These are phyloP conservation scores for Copidosoma floridanum DNA, from an alignment of 1,140 invertebrate genomes.

Conservation along the genomic window DNA sequence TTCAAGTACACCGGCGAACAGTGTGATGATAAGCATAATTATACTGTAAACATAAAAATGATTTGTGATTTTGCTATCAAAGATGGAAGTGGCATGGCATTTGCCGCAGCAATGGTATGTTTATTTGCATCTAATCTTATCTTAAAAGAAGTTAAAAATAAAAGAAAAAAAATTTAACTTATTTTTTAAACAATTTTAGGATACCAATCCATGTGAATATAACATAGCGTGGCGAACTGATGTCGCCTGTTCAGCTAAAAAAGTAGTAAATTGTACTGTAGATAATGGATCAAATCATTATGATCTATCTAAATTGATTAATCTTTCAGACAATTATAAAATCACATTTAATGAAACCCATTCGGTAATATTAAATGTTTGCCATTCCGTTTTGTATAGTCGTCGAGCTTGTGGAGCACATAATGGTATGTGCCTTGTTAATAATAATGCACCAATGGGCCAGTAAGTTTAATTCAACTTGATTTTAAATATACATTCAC, in stretches of 20 bases:
- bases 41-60: slow-evolving; percentile 41
- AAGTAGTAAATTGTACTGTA: slow-evolving; percentile 37
- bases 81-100: slow-evolving; percentile 23
- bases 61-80: slow-evolving; percentile 39
- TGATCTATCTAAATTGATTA: slow-evolving; percentile 42
- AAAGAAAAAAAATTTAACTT: too few relatives aligned
- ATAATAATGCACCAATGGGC: too few relatives aligned
- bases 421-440: too few relatives aligned
- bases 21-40: slow-evolving; percentile 33
- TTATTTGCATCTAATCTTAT: too few relatives aligned
- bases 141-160: too few relatives aligned
- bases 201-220: too few relatives aligned
- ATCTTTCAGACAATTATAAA: slow-evolving; percentile 44
- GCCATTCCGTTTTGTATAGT: slow-evolving; percentile 45
- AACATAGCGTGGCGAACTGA: slow-evolving; percentile 35
- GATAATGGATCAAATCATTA: slow-evolving; percentile 33
- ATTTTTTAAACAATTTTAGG: too few relatives aligned
- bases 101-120: too few relatives aligned
- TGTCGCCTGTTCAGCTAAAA: slow-evolving; percentile 32
- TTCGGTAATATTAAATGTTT: slow-evolving; percentile 48
- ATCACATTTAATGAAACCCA: slow-evolving; percentile 29
- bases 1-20: slow-evolving; percentile 43
- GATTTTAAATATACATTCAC: too few relatives aligned
- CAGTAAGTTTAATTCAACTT: too few relatives aligned
- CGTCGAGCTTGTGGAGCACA: slow-evolving; percentile 31